Base-by-base conservation (phyloP, 2,113 vertebrate genomes). In the Clarias batrachus region DNA sequence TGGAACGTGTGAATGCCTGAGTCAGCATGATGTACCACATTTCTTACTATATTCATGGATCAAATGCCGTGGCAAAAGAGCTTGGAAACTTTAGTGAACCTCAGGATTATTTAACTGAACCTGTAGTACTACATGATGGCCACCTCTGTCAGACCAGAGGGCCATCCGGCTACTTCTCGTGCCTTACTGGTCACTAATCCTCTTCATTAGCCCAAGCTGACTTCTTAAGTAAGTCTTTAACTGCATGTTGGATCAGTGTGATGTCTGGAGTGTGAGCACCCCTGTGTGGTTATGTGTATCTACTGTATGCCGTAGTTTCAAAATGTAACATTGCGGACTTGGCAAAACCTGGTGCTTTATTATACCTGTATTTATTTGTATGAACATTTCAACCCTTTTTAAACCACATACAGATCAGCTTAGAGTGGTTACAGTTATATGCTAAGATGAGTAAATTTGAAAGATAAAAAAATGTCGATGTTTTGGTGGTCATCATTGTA, bases 111-210 rank as follows among this genome's bases (percentile, higher is more conserved):
- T 30, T 27, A n/a, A n/a, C 63, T 4, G 12, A 27, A n/a, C n/a
- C 63, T 10, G n/a, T 65, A 65, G n/a, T 12, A 25, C 62, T 65
- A 25, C 23, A 65, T 25, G 62, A n/a, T n/a, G 63, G 63, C 14
- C 66, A 30, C 27, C 27, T 30, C 2, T 68, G 14, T 68, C 66
- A 68, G 27, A 17, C 27, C 66, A 6, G 66, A 33, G 30, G 82
- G 87, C 90, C 92, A 90, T 77, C 71, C 62, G 62, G 91, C 73
- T 82, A 60, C 85, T 52, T 80, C 25, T 3, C 74, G 56, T 83
- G 78, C 89, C 59, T 87, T 85, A 90, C 52, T 87, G 91, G 85
- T 88, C 89, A 87, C 90, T 93, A 93, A 91, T 92, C 92, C 89
- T 71, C 79, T 81, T 84, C 82, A 87, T 87, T 91, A 90, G 89